A percentile compares a stretch with the other conserved stretches of the same genome.
Conservation (phyloP, 2,113 vertebrate genomes). For the Speoplatyrhinus poulsoni region DNA sequence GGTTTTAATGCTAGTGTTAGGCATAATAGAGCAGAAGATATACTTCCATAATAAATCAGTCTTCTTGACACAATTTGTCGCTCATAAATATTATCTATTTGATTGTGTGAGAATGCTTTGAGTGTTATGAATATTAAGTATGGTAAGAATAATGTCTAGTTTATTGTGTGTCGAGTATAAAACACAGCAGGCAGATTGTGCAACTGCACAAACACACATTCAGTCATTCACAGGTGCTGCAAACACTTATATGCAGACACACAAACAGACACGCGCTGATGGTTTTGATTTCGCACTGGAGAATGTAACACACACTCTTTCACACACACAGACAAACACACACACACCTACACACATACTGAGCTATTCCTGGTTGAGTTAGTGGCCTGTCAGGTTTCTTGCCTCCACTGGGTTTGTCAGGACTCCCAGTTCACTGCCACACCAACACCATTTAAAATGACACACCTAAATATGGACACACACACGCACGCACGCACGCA, state of each 20-base stretch:
- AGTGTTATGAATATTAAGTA: conserved; percentile 62
- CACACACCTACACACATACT: conserved; percentile 1
- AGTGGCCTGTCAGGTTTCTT: neutral
- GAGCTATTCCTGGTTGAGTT: conserved; percentile 21
- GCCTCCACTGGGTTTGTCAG: neutral
- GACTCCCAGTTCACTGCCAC: neutral
- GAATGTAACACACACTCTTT: neutral
- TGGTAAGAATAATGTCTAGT: conserved; percentile 27
- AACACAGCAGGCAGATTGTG: neutral
- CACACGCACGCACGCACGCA: conserved; percentile 10
- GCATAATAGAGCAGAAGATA: conserved; percentile 73
- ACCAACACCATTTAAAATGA: neutral
- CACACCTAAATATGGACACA: conserved; percentile 33
- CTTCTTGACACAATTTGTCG: conserved; percentile 59
- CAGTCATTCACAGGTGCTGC: neutral
- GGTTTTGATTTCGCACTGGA: too few species aligned
- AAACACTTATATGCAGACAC: neutral
- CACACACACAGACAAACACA: neutral
- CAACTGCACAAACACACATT: conserved; percentile 1
- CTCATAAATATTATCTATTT: conserved; percentile 67
- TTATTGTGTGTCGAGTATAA: too few species aligned
- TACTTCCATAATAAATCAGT: conserved; percentile 67
- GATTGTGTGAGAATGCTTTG: conserved; percentile 58
- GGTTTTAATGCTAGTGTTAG: conserved; percentile 65
- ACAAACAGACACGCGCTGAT: neutral